A percentile compares a stretch with the other conserved stretches of the same genome.
These are phyloP conservation scores for Leucophenga varia DNA, from an alignment of 1,140 invertebrate species.

Conservation along the genomic window DNA sequence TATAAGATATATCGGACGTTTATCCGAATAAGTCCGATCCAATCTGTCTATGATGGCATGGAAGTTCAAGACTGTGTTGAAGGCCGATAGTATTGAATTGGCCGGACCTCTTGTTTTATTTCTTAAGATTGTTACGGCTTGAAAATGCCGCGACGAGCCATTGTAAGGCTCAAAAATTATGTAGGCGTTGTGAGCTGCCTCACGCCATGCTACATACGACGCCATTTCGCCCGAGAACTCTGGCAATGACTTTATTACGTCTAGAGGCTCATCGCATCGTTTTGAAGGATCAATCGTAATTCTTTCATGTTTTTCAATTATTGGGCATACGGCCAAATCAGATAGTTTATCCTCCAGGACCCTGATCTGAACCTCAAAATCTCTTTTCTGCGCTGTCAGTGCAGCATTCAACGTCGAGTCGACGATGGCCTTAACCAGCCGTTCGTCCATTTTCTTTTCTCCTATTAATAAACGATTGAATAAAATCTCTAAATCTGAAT, in stretches of 20 bases:
- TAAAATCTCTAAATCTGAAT: no score
- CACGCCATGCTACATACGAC: constrained; percentile 22
- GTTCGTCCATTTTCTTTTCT: no score
- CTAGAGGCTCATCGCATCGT: constrained; percentile 20
- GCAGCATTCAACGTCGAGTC: no score
- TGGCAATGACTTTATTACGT: constrained; percentile 21
- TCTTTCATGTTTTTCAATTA: no score
- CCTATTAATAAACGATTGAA: no score
- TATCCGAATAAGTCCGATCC: constrained; percentile 23
- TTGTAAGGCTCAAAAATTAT: constrained; percentile 22
- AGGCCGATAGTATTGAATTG: constrained; percentile 19
- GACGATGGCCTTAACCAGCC: no score
- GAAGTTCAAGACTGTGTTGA: constrained; percentile 22
- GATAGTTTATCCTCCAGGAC: no score
- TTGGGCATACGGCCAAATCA: no score
- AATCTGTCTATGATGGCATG: constrained; percentile 19
- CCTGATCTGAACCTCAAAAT: no score
- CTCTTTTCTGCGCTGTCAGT: no score
- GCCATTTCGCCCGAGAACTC: constrained; percentile 22
- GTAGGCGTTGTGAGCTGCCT: constrained; percentile 22
- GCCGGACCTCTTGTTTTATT: constrained; percentile 27
- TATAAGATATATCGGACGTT: constrained; percentile 18
- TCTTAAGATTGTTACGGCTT: constrained; percentile 20
- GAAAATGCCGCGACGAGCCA: constrained; percentile 21
- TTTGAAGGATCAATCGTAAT: no score